These are phyloP conservation scores for Odontophorus gujanensis DNA, from an alignment of 2,113 vertebrate species.

Conservation along the genomic window DNA sequence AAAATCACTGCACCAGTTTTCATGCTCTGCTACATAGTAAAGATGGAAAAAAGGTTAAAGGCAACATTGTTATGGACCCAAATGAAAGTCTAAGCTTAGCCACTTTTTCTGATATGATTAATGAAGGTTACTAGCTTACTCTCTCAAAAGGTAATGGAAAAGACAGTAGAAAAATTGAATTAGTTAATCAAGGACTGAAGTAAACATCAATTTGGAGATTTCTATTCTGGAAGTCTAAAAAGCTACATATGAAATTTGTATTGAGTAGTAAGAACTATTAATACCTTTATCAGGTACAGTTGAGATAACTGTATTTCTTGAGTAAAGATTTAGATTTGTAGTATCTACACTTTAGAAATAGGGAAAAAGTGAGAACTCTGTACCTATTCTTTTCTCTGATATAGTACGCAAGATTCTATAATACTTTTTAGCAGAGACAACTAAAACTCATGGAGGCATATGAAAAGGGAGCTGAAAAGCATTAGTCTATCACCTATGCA, in stretches of 20 bases:
- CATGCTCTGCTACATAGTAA: neutral
- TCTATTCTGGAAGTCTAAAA: neutral
- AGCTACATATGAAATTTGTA: neutral
- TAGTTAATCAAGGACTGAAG: neutral
- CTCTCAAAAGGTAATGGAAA: neutral
- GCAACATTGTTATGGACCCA: neutral
- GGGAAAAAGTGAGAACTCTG: neutral
- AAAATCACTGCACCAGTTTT: fast-evolving
- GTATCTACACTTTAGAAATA: neutral
- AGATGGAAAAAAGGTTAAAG: neutral
- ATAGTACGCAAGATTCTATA: neutral
- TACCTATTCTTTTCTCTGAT: neutral
- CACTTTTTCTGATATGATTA: neutral
- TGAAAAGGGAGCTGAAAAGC: neutral
- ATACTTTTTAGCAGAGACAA: neutral
- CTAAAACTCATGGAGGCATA: neutral
- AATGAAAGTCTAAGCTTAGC: neutral
- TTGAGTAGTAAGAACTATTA: neutral
- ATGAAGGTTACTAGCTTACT: neutral
- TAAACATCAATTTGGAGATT: neutral
- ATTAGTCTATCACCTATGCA: neutral
- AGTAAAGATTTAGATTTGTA: neutral
- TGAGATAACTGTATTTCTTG: neutral
- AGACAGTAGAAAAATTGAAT: neutral
- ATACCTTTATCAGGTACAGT: neutral